Evolutionary conservation across 2,797 vertebrate species (phyloP).

Genomic region (Aulostomus chinensis): DNA sequence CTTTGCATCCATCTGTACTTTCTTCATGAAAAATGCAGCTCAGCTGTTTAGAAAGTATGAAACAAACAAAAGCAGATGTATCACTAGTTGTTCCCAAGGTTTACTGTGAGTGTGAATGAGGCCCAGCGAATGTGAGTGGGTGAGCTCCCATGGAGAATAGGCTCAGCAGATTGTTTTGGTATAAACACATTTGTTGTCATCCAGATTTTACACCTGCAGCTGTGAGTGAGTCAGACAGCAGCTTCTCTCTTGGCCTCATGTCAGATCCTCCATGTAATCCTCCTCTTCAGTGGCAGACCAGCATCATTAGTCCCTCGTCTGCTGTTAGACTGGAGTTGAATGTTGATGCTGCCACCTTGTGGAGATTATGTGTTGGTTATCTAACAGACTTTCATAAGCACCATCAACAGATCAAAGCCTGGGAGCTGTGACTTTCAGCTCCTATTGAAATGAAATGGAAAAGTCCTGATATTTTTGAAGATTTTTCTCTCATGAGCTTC

Average conservation of each 20-base stretch:
- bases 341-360: slow-evolving; percentile 57
- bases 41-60: not conserved
- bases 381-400: slow-evolving; percentile 40
- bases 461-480: too few species aligned
- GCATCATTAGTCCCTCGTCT: not conserved
- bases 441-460: too few species aligned
- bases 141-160: slow-evolving; percentile 16
- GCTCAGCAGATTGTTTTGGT: slow-evolving; percentile 24
- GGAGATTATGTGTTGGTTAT: slow-evolving; percentile 9
- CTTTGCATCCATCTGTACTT: not conserved
- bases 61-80: not conserved
- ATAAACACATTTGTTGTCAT: slow-evolving; percentile 14
- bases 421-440: too few species aligned
- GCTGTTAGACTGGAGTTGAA: not conserved
- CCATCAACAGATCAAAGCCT: slow-evolving; percentile 18
- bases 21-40: too few species aligned
- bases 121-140: slow-evolving; percentile 6
- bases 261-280: slow-evolving; percentile 2
- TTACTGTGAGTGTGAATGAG: slow-evolving; percentile 25
- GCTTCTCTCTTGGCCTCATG: not conserved
- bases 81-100: slow-evolving; percentile 1
- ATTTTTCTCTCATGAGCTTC: too few species aligned
- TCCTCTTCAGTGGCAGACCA: not conserved
- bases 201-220: slow-evolving; percentile 15
- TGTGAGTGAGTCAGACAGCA: not conserved